A percentile compares a stretch with the other conserved stretches of the same genome.
Evolutionary conservation across 1,140 invertebrate species (phyloP).

Genomic region (Hyles euphorbiae): DNA sequence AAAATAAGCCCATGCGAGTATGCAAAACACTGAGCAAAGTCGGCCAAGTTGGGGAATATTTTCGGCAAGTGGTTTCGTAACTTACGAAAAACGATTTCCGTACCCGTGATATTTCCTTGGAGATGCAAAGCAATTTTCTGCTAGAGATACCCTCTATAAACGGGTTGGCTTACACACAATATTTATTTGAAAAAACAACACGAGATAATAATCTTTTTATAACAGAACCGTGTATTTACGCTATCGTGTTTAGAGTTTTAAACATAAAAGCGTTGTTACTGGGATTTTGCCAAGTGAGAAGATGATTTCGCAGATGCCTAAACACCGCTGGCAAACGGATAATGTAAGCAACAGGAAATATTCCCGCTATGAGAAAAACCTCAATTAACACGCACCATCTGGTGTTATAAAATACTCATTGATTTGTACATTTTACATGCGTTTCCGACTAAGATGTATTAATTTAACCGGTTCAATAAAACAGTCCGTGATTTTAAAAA

Average conservation of each 20-base stretch:
- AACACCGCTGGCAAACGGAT: constrained; percentile 2
- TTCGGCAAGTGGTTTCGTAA: constrained; percentile 11
- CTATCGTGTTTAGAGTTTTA: not conserved
- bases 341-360: constrained; percentile 17
- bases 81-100: constrained; percentile 44
- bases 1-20: not conserved
- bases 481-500: too few species aligned
- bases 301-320: constrained; percentile 6
- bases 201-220: constrained; percentile 1
- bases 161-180: constrained; percentile 37
- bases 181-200: constrained; percentile 28
- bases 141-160: constrained; percentile 54
- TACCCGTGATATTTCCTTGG: constrained; percentile 54
- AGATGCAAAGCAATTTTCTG: constrained; percentile 66
- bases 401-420: constrained; percentile 33
- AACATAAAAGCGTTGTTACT: constrained; percentile 3
- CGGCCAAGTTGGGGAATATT: constrained; percentile 4
- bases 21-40: not conserved
- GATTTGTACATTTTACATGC: constrained; percentile 18
- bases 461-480: constrained; percentile 22
- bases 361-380: constrained; percentile 2
- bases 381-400: constrained; percentile 22
- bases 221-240: not conserved
- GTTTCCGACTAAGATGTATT: constrained; percentile 21
- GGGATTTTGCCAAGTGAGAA: constrained; percentile 3